Base-by-base conservation (phyloP, 2,113 vertebrate species). In the Pyxicephalus adspersus region DNA sequence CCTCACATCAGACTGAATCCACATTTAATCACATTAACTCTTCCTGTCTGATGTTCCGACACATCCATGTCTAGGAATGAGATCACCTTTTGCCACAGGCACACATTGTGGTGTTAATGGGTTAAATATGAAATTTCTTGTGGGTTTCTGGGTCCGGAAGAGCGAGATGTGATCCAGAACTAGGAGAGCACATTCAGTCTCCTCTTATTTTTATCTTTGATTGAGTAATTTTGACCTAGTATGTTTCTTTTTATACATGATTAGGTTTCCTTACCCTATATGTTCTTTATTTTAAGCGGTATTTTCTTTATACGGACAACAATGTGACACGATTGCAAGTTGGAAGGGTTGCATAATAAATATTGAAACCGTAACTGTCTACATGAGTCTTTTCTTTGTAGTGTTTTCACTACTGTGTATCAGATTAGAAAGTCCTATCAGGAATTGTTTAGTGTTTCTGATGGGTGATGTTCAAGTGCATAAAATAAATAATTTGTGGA, bases 21-120 rank as follows among this genome's bases (percentile, higher is more conserved):
- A 64, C 55, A 81, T 81, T 81, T 31, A 64, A 34, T 81, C 51
- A 16, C 60, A 38, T 74, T 81, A 65, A 74, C 58, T 63, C 50
- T 72, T 81, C 63, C 76, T 25, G 25, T 63, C 19, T 50, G 58
- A 52, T 60, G 79, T 58, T 28, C 38, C 68, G 20, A 28, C 26
- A 15, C 3, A 16, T 73, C 57, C 50, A 5, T 81, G 45, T 22
- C 22, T 38, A 64, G 54, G 63, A 57, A 70, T 72, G 54, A 70
- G 63, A n/a, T 23, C 79, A 64, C 45, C 15, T 34, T 18, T 17
- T 26, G 71, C 55, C 55, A 58, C 29, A 34, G 38, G 58, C 29
- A 34, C 28, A 55, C 34, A 58, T 31, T 9, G 1, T 4, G 28
- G 5, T 64, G 61, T 38, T 15, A 26, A 57, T 5, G 22, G 45